phyloP scores from a whole-genome alignment of 2,113 vertebrate species.

The Oceanites oceanicus region DNA sequence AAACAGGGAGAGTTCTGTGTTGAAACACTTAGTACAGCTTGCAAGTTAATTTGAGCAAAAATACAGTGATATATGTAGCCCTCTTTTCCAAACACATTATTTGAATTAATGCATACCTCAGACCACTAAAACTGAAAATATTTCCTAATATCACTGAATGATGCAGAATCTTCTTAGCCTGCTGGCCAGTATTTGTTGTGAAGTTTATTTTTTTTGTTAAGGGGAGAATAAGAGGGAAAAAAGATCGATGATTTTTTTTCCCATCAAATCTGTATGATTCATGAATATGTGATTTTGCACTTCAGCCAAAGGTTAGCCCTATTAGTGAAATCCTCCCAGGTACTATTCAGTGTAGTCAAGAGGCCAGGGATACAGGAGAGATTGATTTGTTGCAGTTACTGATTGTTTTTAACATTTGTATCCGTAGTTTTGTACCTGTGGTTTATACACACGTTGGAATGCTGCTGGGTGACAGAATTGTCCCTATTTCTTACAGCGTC shows the following conservation, averaged over 20 bases:
- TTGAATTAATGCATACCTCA: not conserved
- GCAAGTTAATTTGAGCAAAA: not conserved
- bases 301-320: not conserved
- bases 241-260: not conserved
- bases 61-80: not conserved
- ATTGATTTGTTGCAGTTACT: not conserved
- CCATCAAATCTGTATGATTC: not conserved
- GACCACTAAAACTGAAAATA: not conserved
- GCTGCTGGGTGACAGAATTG: not conserved
- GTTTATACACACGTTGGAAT: not conserved
- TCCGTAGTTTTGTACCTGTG: not conserved
- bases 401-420: not conserved
- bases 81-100: not conserved
- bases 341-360: not conserved
- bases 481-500: constrained; percentile 78
- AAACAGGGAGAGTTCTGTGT: not conserved
- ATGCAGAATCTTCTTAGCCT: not conserved
- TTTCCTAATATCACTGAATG: not conserved
- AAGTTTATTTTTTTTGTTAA: not conserved
- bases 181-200: not conserved
- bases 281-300: not conserved
- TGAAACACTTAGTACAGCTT: not conserved
- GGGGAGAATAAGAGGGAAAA: not conserved
- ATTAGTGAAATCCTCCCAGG: not conserved
- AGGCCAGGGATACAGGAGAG: not conserved